These are phyloP conservation scores for Cylindroiulus punctatus DNA, from an alignment of 2,888 invertebrate species.

Conservation along the genomic window DNA sequence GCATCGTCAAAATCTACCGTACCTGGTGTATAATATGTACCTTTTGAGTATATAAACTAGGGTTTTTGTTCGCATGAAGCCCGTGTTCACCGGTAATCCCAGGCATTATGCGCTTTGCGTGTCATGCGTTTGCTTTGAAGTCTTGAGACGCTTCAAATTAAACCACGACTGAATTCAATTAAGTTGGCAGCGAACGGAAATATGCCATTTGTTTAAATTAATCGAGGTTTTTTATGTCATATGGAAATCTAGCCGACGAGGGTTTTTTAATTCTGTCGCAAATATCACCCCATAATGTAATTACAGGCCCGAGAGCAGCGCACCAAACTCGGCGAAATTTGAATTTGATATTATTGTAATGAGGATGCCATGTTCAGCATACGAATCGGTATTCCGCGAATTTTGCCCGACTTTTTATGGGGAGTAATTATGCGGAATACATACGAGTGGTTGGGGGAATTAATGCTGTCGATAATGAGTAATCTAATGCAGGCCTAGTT, in stretches of 20 bases:
- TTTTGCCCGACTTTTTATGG: not conserved
- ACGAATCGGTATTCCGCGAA: not conserved
- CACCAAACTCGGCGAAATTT: not conserved
- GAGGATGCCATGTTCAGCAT: not conserved
- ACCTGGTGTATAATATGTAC: no score
- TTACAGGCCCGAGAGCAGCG: not conserved
- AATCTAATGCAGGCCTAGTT: not conserved
- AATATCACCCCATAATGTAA: not conserved
- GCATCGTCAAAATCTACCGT: no score
- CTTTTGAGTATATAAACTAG: not conserved
- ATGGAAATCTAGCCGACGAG: not conserved
- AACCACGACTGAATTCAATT: slow-evolving; percentile 20
- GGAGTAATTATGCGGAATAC: slow-evolving; percentile 9
- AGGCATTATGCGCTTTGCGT: not conserved
- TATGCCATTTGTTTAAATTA: slow-evolving; percentile 42
- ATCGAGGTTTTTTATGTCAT: slow-evolving; percentile 12
- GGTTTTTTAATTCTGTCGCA: not conserved
- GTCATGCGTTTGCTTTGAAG: not conserved
- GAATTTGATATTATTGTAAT: slow-evolving; percentile 21
- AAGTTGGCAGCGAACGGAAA: slow-evolving; percentile 20
- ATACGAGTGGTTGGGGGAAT: not conserved
- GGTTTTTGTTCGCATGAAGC: not conserved
- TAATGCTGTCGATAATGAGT: not conserved
- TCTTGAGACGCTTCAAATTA: not conserved
- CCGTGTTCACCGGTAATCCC: not conserved